Evolutionary conservation across 2,113 vertebrate genomes (phyloP).

Genomic region (Malurus cyaneus): DNA sequence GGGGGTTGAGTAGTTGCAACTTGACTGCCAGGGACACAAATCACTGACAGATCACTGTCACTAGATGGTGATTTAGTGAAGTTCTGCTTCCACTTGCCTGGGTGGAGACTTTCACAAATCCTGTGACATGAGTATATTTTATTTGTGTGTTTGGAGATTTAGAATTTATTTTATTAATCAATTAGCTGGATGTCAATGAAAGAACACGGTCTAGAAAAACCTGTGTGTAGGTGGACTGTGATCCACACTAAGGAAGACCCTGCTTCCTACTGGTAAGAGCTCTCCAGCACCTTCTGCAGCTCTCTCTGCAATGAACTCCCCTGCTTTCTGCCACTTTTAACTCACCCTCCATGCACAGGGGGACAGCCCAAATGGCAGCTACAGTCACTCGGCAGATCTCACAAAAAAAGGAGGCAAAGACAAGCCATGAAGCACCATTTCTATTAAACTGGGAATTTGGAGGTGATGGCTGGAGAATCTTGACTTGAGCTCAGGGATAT

Average conservation of each 20-base stretch:
- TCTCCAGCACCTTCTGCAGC: background rate
- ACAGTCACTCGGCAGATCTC: background rate
- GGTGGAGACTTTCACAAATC: background rate
- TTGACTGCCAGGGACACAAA: fast-evolving
- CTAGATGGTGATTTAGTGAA: background rate
- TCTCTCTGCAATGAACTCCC: background rate
- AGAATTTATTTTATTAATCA: background rate
- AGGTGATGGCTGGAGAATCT: background rate
- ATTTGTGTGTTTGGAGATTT: background rate
- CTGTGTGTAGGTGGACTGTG: background rate
- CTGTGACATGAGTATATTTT: background rate
- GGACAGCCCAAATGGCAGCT: background rate
- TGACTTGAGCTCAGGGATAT: background rate
- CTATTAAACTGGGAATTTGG: background rate
- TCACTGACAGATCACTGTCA: background rate
- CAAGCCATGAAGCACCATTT: background rate
- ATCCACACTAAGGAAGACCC: background rate
- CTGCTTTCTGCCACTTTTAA: background rate
- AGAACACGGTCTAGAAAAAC: background rate
- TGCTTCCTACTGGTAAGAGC: background rate
- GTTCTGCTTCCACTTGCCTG: background rate
- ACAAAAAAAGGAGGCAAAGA: background rate
- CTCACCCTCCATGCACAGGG: fast-evolving
- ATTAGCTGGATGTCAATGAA: background rate
- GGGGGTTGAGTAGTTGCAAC: background rate